These are phyloP conservation scores for Eurytoma adleriae DNA, from an alignment of 2,888 invertebrate genomes.

Conservation along the genomic window DNA sequence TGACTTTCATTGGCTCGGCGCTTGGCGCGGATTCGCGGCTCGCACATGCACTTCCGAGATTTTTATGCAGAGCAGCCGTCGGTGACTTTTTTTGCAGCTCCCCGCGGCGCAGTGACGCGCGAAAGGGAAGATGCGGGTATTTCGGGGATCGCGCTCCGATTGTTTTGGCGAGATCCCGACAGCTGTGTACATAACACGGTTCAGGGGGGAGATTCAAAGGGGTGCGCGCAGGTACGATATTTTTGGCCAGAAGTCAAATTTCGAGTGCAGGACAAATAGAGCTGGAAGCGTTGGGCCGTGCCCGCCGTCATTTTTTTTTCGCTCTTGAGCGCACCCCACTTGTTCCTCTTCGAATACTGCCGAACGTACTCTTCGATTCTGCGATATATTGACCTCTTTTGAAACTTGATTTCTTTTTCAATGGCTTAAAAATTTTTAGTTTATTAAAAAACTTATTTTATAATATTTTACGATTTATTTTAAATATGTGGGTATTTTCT, in stretches of 20 bases:
- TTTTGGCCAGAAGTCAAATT: slow-evolving; percentile 71
- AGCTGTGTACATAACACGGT: slow-evolving; percentile 64
- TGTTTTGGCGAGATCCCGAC: slow-evolving; percentile 66
- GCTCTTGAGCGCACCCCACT: background rate
- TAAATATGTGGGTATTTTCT: background rate
- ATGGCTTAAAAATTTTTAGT: background rate
- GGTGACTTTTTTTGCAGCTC: slow-evolving; percentile 25
- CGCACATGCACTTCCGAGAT: slow-evolving; percentile 32
- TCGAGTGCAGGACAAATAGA: slow-evolving; percentile 70
- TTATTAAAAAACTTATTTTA: no score
- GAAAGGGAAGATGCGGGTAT: slow-evolving; percentile 24
- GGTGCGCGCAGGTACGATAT: slow-evolving; percentile 59
- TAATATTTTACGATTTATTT: background rate
- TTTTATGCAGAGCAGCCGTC: slow-evolving; percentile 59
- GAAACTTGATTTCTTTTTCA: background rate
- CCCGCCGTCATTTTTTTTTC: slow-evolving; percentile 14
- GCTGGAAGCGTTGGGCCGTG: slow-evolving; percentile 13
- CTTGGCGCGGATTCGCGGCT: slow-evolving; percentile 23
- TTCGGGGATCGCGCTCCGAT: slow-evolving; percentile 47
- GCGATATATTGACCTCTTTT: background rate
- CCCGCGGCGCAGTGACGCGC: slow-evolving; percentile 14
- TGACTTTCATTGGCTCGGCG: slow-evolving; percentile 53
- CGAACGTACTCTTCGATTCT: background rate
- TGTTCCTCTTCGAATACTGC: background rate
- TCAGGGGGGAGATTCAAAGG: slow-evolving; percentile 45